phyloP scores from a whole-genome alignment of 1,140 invertebrate species.

The Zaprionus nigranus region DNA sequence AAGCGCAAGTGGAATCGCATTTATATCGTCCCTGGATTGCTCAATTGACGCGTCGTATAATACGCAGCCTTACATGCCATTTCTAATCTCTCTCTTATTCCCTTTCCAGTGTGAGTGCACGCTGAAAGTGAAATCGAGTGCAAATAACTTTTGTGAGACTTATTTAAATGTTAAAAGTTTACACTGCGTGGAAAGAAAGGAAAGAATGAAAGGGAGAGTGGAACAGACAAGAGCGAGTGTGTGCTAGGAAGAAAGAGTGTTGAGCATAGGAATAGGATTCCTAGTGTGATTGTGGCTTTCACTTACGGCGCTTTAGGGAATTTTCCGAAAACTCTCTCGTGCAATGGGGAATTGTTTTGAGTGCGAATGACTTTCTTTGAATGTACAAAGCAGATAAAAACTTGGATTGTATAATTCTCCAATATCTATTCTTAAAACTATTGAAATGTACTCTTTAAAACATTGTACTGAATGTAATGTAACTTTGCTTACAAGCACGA shows the following conservation, averaged over 20 bases:
- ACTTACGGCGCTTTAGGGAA: neutral
- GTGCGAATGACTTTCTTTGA: no score
- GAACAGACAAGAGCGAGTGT: neutral
- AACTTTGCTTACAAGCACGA: neutral
- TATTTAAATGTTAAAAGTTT: conserved; percentile 72
- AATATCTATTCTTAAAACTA: neutral
- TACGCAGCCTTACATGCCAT: conserved; percentile 5
- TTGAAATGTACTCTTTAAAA: neutral
- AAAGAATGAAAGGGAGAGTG: neutral
- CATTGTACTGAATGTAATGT: neutral
- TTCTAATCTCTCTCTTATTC: neutral
- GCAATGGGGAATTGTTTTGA: no score
- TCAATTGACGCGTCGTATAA: conserved; percentile 6
- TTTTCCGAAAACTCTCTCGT: neutral
- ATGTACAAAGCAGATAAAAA: neutral
- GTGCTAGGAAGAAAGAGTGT: neutral
- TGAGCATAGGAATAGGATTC: neutral
- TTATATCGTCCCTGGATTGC: neutral
- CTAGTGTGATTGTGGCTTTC: neutral
- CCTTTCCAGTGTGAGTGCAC: neutral
- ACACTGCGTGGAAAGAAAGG: neutral
- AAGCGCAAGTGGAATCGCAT: conserved; percentile 16
- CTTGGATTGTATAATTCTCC: neutral
- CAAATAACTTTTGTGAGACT: conserved; percentile 64
- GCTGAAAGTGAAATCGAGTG: conserved; percentile 54